Evolutionary conservation across 1,140 invertebrate species (phyloP), one percentile per base, ranked within the genome.

Genomic region (Brachionus koreanus): DNA sequence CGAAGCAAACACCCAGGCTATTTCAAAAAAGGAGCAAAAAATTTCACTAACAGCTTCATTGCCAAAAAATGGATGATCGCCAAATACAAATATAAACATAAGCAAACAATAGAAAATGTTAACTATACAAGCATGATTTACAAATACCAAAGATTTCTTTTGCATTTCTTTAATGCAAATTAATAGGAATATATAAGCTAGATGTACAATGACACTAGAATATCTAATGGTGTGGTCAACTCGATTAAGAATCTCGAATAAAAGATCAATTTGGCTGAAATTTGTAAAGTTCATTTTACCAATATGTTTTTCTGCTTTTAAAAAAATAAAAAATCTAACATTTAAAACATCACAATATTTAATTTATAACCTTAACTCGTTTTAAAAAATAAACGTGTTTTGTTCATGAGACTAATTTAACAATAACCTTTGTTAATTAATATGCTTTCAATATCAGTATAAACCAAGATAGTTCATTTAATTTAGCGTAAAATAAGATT

Each of bases 1-100:
- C 7, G 33, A 39, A 23, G 67, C 33, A 72, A 72, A 72, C n/a
- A 72, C 35, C 67, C 67, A 72, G 16, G 33, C 67, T 39, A 72
- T 72, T 39, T 72, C 67, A 19, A 72, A 23, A 37, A 72, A 16
- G 13, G 67, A 72, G 37, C 67, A 72, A n/a, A 72, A 16, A 72
- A 72, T 39, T 42, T 72, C 16, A 42, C 39, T 39, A 23, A 72
- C n/a, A n/a, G 1, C 13, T 39, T 39, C 33, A 9, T 72, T 23
- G 4, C 13, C 37, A n/a, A 39, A 23, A 7, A 35, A 13, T 39
- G 67, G 67, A 42, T 39, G 33, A 9, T 72, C 67, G 4, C 33
- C 35, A 16, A 72, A 72, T 4, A 39, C 39, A 12, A 72, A 72
- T 16, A 39, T 16, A 72, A 72, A 72, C 16, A 35, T 72, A 1